Base-by-base conservation (phyloP, 2,113 vertebrate genomes). In the Progne subis region DNA sequence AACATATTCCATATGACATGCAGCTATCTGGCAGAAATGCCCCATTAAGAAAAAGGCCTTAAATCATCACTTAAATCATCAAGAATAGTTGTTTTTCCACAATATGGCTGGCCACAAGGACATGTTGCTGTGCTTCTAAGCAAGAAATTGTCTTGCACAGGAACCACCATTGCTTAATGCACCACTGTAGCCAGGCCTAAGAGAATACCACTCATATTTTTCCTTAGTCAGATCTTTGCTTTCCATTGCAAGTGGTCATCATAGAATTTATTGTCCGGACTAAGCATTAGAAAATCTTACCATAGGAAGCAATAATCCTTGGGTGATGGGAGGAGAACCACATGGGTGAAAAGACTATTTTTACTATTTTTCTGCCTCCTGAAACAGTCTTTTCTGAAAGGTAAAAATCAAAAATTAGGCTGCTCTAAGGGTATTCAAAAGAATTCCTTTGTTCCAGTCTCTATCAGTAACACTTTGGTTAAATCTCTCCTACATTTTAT, bases 31-130 rank as follows among this genome's bases (percentile, higher is more conserved):
- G 77, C 76, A 91, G 79, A 55, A 70, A 70, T 3, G 19, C 43
- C 69, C 96, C 91, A 90, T 96, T 92, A 96, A 86, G 44, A 57
- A 28, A 59, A 94, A 82, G 90, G 26, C 12, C 26, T 23, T 92
- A 92, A 97, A 92, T 65, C 53, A 24, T 88, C 91, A 93, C n/a
- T 95, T 37, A 8, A 37, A 37, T 37, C 67, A 46, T 29, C 34
- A 95, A 94, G 64, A 94, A 41, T 5, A 78, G 25, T 21, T 55
- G 11, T 59, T 82, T 21, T 80, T 80, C 19, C 43, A 31, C 18
- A 8, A n/a, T 65, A 71, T 63, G 67, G 43, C 49, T 31, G 11
- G 8, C 67, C 56, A 82, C 53, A 34, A 6, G n/a, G 52, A 19
- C 24, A 26, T 69, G 39, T 47, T 75, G 65, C n/a, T 81, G 55